Conservation (phyloP, 2,888 invertebrate species). For the Cerastis leucographa region DNA sequence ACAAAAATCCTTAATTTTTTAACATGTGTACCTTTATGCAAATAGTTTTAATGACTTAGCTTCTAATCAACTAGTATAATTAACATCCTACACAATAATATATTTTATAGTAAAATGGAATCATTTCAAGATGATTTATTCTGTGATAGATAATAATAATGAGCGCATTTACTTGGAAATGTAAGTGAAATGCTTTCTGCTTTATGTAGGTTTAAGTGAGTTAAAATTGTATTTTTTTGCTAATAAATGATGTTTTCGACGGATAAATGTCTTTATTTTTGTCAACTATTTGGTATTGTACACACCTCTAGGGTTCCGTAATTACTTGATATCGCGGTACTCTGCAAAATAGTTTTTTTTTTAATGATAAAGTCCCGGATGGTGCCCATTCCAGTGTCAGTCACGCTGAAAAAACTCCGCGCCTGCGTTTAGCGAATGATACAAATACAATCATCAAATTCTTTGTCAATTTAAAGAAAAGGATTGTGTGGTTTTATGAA, state of each 20-base stretch:
- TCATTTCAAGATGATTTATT: constrained; percentile 68
- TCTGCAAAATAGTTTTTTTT: too few relatives aligned
- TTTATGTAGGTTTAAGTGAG: constrained; percentile 22
- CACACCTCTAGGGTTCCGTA: too few relatives aligned
- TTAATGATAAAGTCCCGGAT: too few relatives aligned
- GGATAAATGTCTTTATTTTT: background rate
- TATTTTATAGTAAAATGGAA: constrained; percentile 59
- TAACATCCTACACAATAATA: constrained; percentile 58
- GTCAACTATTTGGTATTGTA: background rate
- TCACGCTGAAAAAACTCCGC: too few relatives aligned
- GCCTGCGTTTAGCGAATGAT: too few relatives aligned
- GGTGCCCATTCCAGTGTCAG: too few relatives aligned
- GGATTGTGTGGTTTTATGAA: too few relatives aligned
- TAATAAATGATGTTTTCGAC: constrained; percentile 37
- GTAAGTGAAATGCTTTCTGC: constrained; percentile 38
- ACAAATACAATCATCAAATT: too few relatives aligned
- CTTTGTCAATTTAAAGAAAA: too few relatives aligned
- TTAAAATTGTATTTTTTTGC: constrained; percentile 40
- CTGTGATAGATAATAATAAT: constrained; percentile 67
- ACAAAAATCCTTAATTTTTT: constrained; percentile 21
- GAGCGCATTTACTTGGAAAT: constrained; percentile 44
- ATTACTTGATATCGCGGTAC: too few relatives aligned
- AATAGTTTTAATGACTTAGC: constrained; percentile 55
- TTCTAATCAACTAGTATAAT: constrained; percentile 51
- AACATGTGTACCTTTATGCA: constrained; percentile 43